Evolutionary conservation across 2,888 invertebrate genomes (phyloP).

Genomic region (Eristalis tenax): DNA sequence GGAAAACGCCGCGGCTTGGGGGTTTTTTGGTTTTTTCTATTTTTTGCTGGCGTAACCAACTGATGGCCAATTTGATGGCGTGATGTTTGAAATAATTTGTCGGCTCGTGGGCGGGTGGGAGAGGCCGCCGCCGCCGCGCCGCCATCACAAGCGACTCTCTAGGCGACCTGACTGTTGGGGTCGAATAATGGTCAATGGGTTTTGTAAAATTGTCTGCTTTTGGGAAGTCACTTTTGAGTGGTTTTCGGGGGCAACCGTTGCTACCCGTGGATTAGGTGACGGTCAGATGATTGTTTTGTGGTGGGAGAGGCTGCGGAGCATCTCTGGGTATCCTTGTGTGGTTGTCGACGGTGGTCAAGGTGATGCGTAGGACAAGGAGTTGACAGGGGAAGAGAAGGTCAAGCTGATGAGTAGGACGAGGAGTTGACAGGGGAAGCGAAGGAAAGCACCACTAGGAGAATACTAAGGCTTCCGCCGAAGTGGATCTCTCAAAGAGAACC

Average conservation of each 20-base stretch:
- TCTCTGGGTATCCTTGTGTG: neutral
- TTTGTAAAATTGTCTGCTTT: slow-evolving; percentile 9
- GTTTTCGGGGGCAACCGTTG: neutral
- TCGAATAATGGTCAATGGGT: slow-evolving; percentile 71
- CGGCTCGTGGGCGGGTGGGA: neutral
- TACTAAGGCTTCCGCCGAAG: too few species aligned
- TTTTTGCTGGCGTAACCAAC: neutral
- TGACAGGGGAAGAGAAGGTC: too few species aligned
- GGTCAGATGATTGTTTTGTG: neutral
- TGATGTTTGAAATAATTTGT: neutral
- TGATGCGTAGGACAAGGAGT: neutral
- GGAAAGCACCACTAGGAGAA: too few species aligned
- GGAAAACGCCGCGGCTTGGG: neutral
- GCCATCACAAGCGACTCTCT: slow-evolving; percentile 19
- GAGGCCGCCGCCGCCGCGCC: neutral
- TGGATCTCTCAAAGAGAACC: too few species aligned
- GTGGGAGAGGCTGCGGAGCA: neutral
- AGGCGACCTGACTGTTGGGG: slow-evolving; percentile 51
- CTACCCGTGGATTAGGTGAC: neutral
- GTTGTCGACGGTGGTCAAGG: neutral
- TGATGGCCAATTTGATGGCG: neutral
- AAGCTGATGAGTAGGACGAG: neutral
- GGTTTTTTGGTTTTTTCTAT: neutral
- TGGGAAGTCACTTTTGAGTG: slow-evolving; percentile 4
- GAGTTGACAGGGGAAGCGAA: too few species aligned